These are phyloP conservation scores for Progne subis DNA, from an alignment of 2,113 vertebrate genomes.

Conservation along the genomic window DNA sequence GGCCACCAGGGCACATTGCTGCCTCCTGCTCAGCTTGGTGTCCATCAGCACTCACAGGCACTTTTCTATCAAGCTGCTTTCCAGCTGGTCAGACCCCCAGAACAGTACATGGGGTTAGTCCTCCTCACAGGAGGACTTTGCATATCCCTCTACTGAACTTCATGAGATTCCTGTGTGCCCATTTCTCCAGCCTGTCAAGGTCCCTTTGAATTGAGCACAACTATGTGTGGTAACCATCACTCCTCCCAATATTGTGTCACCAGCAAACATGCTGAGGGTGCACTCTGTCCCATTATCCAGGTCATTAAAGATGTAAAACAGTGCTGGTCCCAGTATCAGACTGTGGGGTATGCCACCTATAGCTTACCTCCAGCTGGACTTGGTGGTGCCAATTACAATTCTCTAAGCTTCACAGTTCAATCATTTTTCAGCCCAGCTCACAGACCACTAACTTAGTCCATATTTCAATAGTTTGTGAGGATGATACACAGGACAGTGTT, in stretches of 20 bases:
- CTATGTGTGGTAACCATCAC: neutral
- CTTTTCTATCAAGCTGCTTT: neutral
- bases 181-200: neutral
- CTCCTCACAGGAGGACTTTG: neutral
- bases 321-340: neutral
- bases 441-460: neutral
- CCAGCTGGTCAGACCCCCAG: neutral
- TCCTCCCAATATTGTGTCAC: neutral
- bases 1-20: neutral
- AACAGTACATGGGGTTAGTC: neutral
- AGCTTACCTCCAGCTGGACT: neutral
- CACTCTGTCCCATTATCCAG: neutral
- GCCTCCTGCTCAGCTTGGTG: neutral
- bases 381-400: neutral
- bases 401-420: neutral
- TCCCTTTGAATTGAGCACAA: neutral
- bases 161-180: neutral
- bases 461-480: neutral
- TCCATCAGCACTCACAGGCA: neutral
- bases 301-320: neutral
- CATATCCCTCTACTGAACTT: neutral
- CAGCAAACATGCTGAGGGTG: neutral
- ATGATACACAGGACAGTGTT: neutral
- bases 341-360: rapidly evolving
- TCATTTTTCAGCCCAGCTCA: neutral